Conservation (phyloP, 2,888 invertebrate species). For the Cerastis rubricosa region DNA sequence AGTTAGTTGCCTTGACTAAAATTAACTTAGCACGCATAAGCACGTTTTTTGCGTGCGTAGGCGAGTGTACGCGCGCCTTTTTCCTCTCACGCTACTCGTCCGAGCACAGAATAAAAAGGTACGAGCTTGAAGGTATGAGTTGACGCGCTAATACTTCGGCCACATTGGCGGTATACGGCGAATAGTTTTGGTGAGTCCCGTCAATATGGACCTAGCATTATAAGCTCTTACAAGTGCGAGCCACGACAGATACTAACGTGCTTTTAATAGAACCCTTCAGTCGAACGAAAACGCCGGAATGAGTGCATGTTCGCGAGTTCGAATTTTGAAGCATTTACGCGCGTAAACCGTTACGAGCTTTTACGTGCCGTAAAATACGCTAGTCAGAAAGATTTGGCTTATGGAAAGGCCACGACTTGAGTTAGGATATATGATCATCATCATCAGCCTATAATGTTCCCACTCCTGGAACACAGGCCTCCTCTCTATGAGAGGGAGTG, state of each 20-base stretch:
- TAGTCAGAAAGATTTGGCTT: neutral
- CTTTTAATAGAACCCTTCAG: neutral
- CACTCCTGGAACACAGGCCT: no score
- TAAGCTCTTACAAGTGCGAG: neutral
- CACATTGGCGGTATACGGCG: neutral
- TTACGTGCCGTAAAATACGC: neutral
- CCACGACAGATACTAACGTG: neutral
- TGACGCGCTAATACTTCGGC: neutral
- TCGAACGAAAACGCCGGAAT: neutral
- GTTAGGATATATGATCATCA: neutral
- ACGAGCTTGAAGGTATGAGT: no score
- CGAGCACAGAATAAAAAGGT: no score
- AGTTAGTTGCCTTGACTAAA: no score
- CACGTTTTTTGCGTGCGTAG: neutral
- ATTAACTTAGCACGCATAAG: no score
- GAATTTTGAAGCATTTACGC: neutral
- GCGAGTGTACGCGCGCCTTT: no score
- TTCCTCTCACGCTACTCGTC: neutral
- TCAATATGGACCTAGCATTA: neutral
- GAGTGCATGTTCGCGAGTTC: neutral
- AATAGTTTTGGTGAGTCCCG: neutral
- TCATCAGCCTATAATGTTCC: no score
- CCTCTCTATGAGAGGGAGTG: no score
- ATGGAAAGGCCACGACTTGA: neutral
- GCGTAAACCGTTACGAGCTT: neutral